phyloP scores from a whole-genome alignment of 1,140 invertebrate genomes.

The Euwallacea similis region DNA sequence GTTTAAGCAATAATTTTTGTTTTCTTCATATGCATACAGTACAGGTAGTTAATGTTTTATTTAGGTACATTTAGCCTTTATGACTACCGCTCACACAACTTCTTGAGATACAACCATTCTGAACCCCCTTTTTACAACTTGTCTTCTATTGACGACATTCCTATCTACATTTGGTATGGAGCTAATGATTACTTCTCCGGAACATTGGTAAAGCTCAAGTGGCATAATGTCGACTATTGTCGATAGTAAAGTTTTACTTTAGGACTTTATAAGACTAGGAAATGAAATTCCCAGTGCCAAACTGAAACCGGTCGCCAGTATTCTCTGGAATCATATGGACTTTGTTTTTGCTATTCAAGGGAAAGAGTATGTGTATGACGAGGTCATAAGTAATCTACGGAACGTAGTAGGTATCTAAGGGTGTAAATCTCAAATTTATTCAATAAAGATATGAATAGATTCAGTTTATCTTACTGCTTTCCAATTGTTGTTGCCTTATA shows the following conservation, averaged over 20 bases:
- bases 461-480: background rate
- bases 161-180: slow-evolving; percentile 20
- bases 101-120: background rate
- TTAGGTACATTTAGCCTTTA: slow-evolving; percentile 8
- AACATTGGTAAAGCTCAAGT: background rate
- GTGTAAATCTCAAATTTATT: too few species aligned
- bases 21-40: too few species aligned
- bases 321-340: slow-evolving; percentile 15
- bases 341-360: slow-evolving; percentile 15
- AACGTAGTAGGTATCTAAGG: too few species aligned
- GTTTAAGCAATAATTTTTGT: too few species aligned
- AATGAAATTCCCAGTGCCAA: slow-evolving; percentile 5
- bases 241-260: background rate
- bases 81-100: background rate
- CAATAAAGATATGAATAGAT: too few species aligned
- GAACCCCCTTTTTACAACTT: slow-evolving; percentile 16
- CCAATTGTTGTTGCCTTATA: too few species aligned
- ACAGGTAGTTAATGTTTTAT: background rate
- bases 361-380: slow-evolving; percentile 7
- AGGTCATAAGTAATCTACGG: background rate
- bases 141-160: background rate
- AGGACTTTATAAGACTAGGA: slow-evolving; percentile 8
- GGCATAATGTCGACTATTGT: background rate
- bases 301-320: background rate
- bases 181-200: slow-evolving; percentile 11